Evolutionary conservation across 2,797 vertebrate species (phyloP), one percentile per base, ranked within the genome.

Genomic region (Syndactyla subalaris): DNA sequence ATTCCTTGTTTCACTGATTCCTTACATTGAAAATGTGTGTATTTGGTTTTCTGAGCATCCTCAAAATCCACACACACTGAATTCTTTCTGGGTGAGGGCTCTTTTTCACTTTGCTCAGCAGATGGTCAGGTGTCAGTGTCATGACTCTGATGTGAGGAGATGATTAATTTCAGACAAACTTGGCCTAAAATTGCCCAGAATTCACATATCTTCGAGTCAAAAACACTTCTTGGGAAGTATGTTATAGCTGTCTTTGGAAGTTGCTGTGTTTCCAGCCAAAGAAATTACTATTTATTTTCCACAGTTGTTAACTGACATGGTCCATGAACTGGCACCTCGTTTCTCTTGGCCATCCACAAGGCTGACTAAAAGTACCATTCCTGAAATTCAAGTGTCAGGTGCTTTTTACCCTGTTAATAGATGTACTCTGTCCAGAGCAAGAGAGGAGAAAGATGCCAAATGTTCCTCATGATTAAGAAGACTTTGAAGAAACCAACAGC

Each of bases 61-160:
- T 48, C 30, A 62, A 38, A 67, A 38, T 41, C 29, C 49, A 45
- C 0, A 0, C 10, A 9, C 3, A n/a, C 18, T 27, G 41, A 74
- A 12, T 49, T 74, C 23, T 48, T 55, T 48, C 19, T 20, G 3
- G 39, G 16, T 38, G 34, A 71, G 26, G 14, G 4, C 1, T 24
- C 32, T 36, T 51, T 55, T 41, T 62, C 23, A 3, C 67, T 67
- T 39, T 88, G 34, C 16, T 75, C 54, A 68, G 61, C 55, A 49
- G 66, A 45, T 36, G 32, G 19, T 52, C 73, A 84, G 84, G 32
- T 78, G 45, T 46, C 78, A 38, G 32, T 29, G 6, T 52, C 20
- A 21, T 0, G 0, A 13, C 38, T 72, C 45, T 58, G 19, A 55
- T 48, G 30, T 20, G 46, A 91, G 61, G 34, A 55, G 38, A 36